These are phyloP conservation scores for Lordiphosa andalusiaca DNA, from an alignment of 2,888 invertebrate genomes.

Conservation along the genomic window DNA sequence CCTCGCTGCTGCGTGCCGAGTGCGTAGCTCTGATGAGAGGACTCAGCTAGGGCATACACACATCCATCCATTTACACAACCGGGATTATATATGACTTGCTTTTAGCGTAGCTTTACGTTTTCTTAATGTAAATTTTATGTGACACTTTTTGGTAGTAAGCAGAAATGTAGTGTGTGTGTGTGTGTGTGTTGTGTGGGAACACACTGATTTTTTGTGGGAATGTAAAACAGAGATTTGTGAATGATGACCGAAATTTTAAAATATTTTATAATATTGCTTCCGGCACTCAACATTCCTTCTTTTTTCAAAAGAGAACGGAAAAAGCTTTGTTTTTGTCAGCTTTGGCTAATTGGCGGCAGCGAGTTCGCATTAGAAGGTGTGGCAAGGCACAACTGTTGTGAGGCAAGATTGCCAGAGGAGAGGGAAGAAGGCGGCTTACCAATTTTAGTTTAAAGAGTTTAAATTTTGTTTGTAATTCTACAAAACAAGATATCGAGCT, in stretches of 20 bases:
- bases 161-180: not conserved
- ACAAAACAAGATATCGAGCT: too few species aligned
- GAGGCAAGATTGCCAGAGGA: too few species aligned
- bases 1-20: conserved; percentile 39
- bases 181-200: not conserved
- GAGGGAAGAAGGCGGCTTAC: too few species aligned
- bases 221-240: not conserved
- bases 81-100: conserved; percentile 55
- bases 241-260: conserved; percentile 2
- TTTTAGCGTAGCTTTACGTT: conserved; percentile 45
- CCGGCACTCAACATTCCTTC: conserved; percentile 5
- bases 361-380: not conserved
- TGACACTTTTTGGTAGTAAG: conserved; percentile 39
- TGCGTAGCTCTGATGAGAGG: conserved; percentile 19
- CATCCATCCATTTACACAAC: conserved; percentile 11
- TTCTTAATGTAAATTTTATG: conserved; percentile 57
- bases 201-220: conserved; percentile 1
- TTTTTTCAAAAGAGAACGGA: not conserved
- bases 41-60: not conserved
- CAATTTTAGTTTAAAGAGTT: too few species aligned
- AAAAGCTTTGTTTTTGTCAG: conserved; percentile 35
- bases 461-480: too few species aligned
- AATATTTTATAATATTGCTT: conserved; percentile 10
- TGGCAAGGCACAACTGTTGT: too few species aligned
- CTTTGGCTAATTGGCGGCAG: conserved; percentile 66